Conservation (phyloP, 2,888 invertebrate genomes). For the Pachycephus smyrnensis region DNA sequence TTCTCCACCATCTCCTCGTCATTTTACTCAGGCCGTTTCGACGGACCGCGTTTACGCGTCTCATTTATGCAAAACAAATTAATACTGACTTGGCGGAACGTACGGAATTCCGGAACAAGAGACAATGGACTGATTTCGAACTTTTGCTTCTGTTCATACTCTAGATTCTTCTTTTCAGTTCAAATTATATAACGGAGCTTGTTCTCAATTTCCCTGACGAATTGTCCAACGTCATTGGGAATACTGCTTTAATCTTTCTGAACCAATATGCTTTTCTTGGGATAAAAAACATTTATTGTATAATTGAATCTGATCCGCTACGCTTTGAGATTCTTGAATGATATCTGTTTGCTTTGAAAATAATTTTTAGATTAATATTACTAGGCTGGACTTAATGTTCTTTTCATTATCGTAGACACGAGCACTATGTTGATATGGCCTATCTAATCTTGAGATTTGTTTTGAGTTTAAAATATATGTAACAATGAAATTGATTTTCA, state of each 20-base stretch:
- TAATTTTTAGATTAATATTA: background rate
- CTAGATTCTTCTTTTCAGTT: background rate
- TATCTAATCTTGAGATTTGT: too few species aligned
- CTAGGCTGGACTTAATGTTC: background rate
- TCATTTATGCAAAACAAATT: background rate
- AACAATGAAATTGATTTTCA: slow-evolving; percentile 52
- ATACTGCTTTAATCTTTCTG: background rate
- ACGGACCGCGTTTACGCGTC: background rate
- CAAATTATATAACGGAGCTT: background rate
- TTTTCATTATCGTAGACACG: background rate
- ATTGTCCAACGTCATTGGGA: background rate
- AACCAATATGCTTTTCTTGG: background rate
- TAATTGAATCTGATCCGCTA: background rate
- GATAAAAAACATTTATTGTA: background rate
- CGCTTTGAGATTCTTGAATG: background rate
- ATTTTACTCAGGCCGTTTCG: background rate
- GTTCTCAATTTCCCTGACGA: background rate
- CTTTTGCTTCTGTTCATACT: background rate
- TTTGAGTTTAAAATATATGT: too few species aligned
- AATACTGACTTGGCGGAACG: background rate
- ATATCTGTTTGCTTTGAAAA: background rate
- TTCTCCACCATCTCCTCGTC: background rate
- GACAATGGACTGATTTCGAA: background rate
- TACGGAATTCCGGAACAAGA: background rate
- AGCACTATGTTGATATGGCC: too few species aligned